Evolutionary conservation across 1,140 invertebrate species (phyloP), one percentile per base, ranked within the genome.

Genomic region (Ostrea edulis): DNA sequence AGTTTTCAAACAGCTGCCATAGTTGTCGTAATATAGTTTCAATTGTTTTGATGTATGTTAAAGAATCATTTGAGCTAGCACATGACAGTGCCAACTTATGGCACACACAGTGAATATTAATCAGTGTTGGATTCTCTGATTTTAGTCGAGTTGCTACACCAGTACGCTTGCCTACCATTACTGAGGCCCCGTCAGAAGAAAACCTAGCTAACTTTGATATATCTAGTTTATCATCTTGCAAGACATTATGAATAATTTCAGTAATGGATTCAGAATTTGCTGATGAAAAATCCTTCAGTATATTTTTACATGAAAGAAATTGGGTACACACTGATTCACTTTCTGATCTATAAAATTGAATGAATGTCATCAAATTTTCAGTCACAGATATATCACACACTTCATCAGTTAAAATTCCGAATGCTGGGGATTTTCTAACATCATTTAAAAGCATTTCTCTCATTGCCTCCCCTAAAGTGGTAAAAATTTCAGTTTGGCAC

Each of bases 61-160:
- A 22, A 35, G 53, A 12, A 7, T 81, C 85, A 87, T 86, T 89
- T 29, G 86, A 85, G 53, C 88, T 84, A 25, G 62, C 85, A 77
- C 90, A 91, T 68, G 88, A 17, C 14, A 91, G 35, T 8, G 90
- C 87, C 7, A 91, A 86, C n/a, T 85, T 55, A 62, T 91, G 90
- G 44, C 88, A 88, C 0, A 88, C 44, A 81, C 90, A 91, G 51
- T 91, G 88, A 7, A 88, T 71, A 25, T 65, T 87, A 1, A 85
- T 82, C 2, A 90, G 17, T 29, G 9, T 9, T n/a, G 83, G 77
- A 52, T 88, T 86, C 2, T 44, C 1, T n/a, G 55, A 4, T 20
- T 25, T 85, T 5, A 90, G 71, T 44, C 29, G 12, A 22, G 83
- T 29, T 4, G 87, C 85, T 25, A 90, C 86, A 3, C 82, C 89